These are phyloP conservation scores for Ditylenchus dipsaci DNA, from an alignment of 1,140 invertebrate species.

Conservation along the genomic window DNA sequence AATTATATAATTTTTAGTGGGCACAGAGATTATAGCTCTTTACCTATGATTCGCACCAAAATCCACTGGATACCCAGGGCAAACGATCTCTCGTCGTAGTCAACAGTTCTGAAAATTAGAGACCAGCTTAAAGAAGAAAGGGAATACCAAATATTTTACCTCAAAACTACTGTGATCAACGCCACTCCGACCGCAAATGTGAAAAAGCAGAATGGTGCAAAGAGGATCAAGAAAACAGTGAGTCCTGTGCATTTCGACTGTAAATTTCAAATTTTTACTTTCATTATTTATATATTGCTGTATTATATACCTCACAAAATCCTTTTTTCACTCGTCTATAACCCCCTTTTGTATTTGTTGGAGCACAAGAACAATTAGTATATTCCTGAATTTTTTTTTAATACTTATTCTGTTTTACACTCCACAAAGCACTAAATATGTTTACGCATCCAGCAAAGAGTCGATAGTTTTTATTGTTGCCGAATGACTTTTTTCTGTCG, in stretches of 20 bases:
- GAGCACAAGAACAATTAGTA: constrained; percentile 50
- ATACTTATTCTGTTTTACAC: no score
- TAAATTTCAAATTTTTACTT: no score
- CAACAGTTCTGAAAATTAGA: constrained; percentile 53
- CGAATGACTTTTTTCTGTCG: no score
- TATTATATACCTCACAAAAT: constrained; percentile 43
- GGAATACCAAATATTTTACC: constrained; percentile 13
- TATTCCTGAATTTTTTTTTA: constrained; percentile 50
- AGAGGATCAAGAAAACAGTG: constrained; percentile 51
- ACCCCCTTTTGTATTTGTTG: constrained; percentile 42
- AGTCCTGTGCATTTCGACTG: constrained; percentile 52
- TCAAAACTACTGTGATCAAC: constrained; percentile 55
- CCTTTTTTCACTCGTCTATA: constrained; percentile 50
- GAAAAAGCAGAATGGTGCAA: constrained; percentile 58
- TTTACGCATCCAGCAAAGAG: no score
- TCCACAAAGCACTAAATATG: no score
- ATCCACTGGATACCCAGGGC: constrained; percentile 58
- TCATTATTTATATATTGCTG: no score
- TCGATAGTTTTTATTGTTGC: no score
- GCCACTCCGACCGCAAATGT: constrained; percentile 57
- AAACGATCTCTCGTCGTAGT: constrained; percentile 55
- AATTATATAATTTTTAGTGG: no score
- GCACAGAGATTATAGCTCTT: no score
- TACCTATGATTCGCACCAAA: constrained; percentile 52
- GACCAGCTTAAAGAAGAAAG: no score